Evolutionary conservation across 2,888 invertebrate species (phyloP), one percentile per base, ranked within the genome.

Genomic region (Isoperla grammatica): DNA sequence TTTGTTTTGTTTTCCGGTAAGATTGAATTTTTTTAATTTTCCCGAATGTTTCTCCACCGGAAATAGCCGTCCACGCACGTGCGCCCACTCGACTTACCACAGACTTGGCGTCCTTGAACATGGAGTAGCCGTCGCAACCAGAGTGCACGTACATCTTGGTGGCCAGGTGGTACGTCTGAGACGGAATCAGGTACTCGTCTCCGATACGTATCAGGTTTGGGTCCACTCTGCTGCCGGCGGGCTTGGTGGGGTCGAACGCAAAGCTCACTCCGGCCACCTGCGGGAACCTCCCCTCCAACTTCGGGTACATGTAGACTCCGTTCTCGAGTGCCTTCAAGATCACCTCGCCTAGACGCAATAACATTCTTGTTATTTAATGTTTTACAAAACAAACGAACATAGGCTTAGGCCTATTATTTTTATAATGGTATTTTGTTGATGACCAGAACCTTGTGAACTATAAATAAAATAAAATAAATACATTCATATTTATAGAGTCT

Each of bases 121-220:
- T 85, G 53, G 80, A 84, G 73, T 88, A 95, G 0, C 94, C 95
- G 76, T 95, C 95, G 74, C 88, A 88, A 2, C 94, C 94, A 42
- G 79, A 78, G 63, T 83, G 81, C 64, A 95, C 76, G 71, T 94
- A 95, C 70, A 84, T 84, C 72, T 95, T 95, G 13, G 92, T 85
- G 1, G 87, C 90, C 56, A 94, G 75, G 42, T 87, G 78, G 74
- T 95, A 95, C 22, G 72, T 75, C 73, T 90, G 86, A 0, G 85
- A 80, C 1, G 81, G 71, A 56, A 85, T 83, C 0, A 95, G 74
- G 72, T 88, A 90, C 70, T 91, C 88, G 70, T 91, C 92, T 0
- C 91, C 93, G n/a, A 95, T 81, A 69, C 87, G 84, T 8, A 94
- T 86, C 6, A 88, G 80, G 37, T 81, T 79, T 0, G 83, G 79